Base-by-base conservation (phyloP, 2,888 invertebrate genomes). In the Pteria penguin region DNA sequence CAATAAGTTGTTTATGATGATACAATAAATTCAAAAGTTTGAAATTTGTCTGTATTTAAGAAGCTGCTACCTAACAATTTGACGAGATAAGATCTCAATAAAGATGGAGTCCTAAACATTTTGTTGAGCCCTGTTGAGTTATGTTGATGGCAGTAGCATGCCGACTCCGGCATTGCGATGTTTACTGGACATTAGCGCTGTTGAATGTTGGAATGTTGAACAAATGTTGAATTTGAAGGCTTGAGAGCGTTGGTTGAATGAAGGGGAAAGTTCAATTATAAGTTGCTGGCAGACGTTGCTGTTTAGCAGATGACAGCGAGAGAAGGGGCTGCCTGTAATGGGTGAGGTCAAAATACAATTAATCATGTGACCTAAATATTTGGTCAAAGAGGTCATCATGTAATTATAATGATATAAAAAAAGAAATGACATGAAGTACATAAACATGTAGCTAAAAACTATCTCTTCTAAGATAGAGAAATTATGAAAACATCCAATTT, bases 321-420 rank as follows among this genome's bases (percentile, higher is more conserved):
- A 72, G 66, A 36, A 69, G 29, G 33, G 71, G 66, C n/a, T 31
- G 67, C 78, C 78, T 78, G 78, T 75, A 78, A 78, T 60, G 66
- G 62, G 62, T 54, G 36, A 61, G 55, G 72, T 72, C 57, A 72
- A 72, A 71, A 52, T 63, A 32, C 62, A 54, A 57, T 57, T 45
- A 45, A 45, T 45, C 11, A 45, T 45, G n/a, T n/a, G n/a, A n/a
- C n/a, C n/a, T n/a, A n/a, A n/a, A n/a, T n/a, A n/a, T n/a, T n/a
- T n/a, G n/a, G n/a, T n/a, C n/a, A n/a, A n/a, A n/a, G n/a, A n/a
- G n/a, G n/a, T n/a, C n/a, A n/a, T n/a, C n/a, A n/a, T n/a, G n/a
- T n/a, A n/a, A n/a, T n/a, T n/a, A n/a, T n/a, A n/a, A n/a, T n/a
- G n/a, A n/a, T n/a, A n/a, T n/a, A n/a, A n/a, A n/a, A n/a, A n/a